Conservation (phyloP, 2,888 invertebrate species). For the Brassicogethes aeneus region DNA sequence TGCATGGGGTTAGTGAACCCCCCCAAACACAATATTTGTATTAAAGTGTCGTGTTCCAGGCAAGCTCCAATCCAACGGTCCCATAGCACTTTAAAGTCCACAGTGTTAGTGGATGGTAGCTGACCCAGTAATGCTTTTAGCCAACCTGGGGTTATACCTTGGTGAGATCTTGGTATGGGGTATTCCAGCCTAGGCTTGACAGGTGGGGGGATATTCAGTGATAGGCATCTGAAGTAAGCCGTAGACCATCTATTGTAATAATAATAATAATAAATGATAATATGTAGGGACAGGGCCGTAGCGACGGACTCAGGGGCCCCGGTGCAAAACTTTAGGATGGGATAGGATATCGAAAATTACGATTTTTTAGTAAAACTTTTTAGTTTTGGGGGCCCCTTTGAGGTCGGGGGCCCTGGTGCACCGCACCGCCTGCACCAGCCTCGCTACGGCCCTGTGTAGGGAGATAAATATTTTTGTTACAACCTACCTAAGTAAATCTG, state of each 20-base stretch:
- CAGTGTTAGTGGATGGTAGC: conserved; percentile 45
- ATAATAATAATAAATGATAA: conserved; percentile 1
- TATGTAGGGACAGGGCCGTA: conserved; percentile 1
- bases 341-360: too few relatives aligned
- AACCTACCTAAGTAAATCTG: conserved; percentile 61
- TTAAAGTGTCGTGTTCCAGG: conserved; percentile 52
- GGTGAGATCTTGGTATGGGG: conserved; percentile 57
- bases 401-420: too few relatives aligned
- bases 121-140: conserved; percentile 68
- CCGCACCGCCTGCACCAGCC: too few relatives aligned
- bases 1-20: conserved; percentile 53
- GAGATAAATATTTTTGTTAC: too few relatives aligned
- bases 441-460: too few relatives aligned
- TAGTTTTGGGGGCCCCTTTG: too few relatives aligned
- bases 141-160: conserved; percentile 72
- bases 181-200: conserved; percentile 71
- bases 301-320: too few relatives aligned
- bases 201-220: conserved; percentile 69
- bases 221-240: conserved; percentile 70
- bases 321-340: too few relatives aligned
- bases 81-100: conserved; percentile 37
- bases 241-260: conserved; percentile 80
- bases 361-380: conserved; percentile 2
- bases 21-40: conserved; percentile 61
- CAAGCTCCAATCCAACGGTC: conserved; percentile 59